Evolutionary conservation across 2,888 invertebrate species (phyloP).

Genomic region (Ditula angustiorana): DNA sequence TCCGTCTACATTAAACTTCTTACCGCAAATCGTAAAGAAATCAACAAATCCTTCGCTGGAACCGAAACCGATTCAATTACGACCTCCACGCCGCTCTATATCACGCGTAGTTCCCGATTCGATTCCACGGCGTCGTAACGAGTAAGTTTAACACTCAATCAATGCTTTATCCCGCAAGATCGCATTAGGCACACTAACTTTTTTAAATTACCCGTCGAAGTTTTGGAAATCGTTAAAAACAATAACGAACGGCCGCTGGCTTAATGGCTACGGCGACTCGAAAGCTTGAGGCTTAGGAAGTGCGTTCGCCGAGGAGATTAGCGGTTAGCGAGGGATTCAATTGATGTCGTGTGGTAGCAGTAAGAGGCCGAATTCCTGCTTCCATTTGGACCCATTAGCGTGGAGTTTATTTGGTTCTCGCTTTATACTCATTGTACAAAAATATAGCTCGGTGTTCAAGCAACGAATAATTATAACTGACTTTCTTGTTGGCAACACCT

Average conservation of each 20-base stretch:
- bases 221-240: slow-evolving; percentile 34
- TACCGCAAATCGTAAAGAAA: neutral
- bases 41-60: neutral
- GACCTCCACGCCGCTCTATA: neutral
- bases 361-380: neutral
- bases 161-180: slow-evolving; percentile 32
- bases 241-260: slow-evolving; percentile 27
- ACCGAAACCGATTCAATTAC: neutral
- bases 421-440: neutral
- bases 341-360: slow-evolving; percentile 2
- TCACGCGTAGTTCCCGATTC: neutral
- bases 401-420: neutral
- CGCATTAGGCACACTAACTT: slow-evolving; percentile 34
- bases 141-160: slow-evolving; percentile 18
- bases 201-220: slow-evolving; percentile 32
- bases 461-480: no score
- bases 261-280: slow-evolving; percentile 15
- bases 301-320: slow-evolving; percentile 19
- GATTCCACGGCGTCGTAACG: slow-evolving; percentile 7
- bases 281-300: neutral
- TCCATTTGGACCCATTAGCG: neutral
- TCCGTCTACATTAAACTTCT: neutral
- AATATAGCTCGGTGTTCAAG: no score
- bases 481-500: no score
- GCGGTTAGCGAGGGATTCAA: slow-evolving; percentile 13